Conservation (phyloP, 64 coral and sea anemone genomes). For the Platygyra sinensis region DNA sequence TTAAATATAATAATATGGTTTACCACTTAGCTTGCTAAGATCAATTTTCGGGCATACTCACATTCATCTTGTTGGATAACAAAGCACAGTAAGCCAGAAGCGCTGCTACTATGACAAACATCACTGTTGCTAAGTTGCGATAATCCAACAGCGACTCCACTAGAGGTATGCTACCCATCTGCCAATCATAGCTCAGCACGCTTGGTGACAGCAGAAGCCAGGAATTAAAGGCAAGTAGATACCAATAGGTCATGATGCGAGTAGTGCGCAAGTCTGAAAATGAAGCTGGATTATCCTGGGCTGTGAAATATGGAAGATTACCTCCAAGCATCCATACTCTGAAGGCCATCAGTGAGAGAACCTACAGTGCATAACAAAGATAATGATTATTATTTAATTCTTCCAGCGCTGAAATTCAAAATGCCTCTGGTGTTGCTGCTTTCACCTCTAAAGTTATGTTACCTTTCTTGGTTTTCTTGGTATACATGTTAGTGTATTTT, state of each 20-base stretch:
- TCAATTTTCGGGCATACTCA: background rate
- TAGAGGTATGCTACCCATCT: conserved; percentile 86
- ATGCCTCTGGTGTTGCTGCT: background rate
- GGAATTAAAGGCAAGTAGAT: conserved; percentile 77
- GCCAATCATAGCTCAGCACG: conserved; percentile 92
- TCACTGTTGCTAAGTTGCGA: conserved; percentile 73
- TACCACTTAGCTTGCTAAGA: no score
- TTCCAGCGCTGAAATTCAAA: no score
- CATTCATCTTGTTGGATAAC: conserved; percentile 38
- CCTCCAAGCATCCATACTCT: conserved; percentile 87
- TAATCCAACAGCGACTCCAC: conserved; percentile 69
- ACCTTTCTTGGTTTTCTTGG: no score
- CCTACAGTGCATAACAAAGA: conserved; percentile 5
- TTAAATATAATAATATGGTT: no score
- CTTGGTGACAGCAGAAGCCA: conserved; percentile 88
- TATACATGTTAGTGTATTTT: no score
- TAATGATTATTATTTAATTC: no score
- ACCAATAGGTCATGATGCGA: conserved; percentile 76
- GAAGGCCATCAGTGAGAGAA: conserved; percentile 61
- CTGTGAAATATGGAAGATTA: conserved; percentile 76
- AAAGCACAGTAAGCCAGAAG: conserved; percentile 42
- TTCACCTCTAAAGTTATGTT: no score
- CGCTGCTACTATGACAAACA: conserved; percentile 58
- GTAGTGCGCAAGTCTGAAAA: conserved; percentile 76
- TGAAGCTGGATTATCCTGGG: conserved; percentile 84